Percentiles rank a stretch among this genome's conserved stretches.
These are phyloP conservation scores for Solea senegalensis DNA, from an alignment of 2,113 vertebrate species.

Conservation along the genomic window DNA sequence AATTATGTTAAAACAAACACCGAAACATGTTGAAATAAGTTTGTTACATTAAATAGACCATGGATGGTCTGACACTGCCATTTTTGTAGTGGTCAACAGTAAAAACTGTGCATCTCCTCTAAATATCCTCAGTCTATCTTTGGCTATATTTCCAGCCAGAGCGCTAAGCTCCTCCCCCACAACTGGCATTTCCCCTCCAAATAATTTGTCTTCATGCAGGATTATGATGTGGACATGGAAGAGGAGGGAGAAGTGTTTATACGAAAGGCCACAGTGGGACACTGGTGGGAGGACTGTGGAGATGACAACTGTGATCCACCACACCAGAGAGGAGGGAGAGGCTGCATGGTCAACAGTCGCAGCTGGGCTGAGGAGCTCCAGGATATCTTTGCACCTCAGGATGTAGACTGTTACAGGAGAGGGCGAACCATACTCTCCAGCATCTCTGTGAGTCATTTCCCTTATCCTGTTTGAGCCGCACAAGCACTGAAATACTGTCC, in stretches of 20 bases:
- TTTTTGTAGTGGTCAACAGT: neutral
- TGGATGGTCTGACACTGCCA: neutral
- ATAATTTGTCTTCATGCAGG: constrained; percentile 46
- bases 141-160: constrained; percentile 22
- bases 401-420: constrained; percentile 39
- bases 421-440: constrained; percentile 50
- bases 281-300: constrained; percentile 63
- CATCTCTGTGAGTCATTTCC: constrained; percentile 65
- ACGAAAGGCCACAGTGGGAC: constrained; percentile 15
- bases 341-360: constrained; percentile 62
- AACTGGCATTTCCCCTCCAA: constrained; percentile 9
- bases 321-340: constrained; percentile 11
- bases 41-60: too few relatives aligned
- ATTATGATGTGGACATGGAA: constrained; percentile 65
- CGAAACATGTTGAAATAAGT: too few relatives aligned
- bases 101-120: neutral
- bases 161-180: constrained; percentile 1
- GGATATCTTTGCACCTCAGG: constrained; percentile 53
- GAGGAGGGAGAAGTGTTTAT: constrained; percentile 49
- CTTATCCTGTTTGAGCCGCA: constrained; percentile 4
- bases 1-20: too few relatives aligned
- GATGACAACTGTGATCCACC: constrained; percentile 20
- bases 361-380: constrained; percentile 72
- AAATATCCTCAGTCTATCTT: constrained; percentile 21
- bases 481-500: constrained; percentile 1